Percentiles rank a stretch among this genome's conserved stretches.
Conservation (phyloP, 2,888 invertebrate genomes). For the Flexamia atlantica region DNA sequence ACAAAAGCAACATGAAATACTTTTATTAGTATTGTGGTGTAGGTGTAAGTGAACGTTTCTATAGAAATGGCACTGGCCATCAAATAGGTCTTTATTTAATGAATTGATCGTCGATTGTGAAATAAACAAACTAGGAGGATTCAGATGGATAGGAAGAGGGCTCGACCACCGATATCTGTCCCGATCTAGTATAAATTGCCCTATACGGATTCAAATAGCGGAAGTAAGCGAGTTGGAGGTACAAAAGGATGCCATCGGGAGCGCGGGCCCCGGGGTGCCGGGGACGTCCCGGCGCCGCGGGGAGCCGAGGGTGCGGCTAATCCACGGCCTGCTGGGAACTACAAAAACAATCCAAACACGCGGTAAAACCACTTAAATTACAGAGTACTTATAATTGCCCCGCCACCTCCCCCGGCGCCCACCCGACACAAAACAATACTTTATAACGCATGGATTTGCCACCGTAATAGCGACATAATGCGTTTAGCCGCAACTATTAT, state of each 20-base stretch:
- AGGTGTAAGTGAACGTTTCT: too few species aligned
- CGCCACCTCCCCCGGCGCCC: neutral
- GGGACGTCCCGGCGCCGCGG: neutral
- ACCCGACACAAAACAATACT: conserved; percentile 21
- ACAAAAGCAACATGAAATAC: too few species aligned
- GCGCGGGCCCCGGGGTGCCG: neutral
- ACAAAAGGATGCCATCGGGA: conserved; percentile 12
- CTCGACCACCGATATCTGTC: neutral
- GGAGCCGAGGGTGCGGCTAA: conserved; percentile 14
- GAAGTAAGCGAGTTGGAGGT: conserved; percentile 45
- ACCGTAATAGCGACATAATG: conserved; percentile 26
- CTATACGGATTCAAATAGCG: conserved; percentile 20
- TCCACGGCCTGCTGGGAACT: conserved; percentile 29
- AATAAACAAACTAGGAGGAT: too few species aligned
- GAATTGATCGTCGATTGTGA: too few species aligned
- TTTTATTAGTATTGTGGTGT: too few species aligned
- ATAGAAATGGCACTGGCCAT: too few species aligned
- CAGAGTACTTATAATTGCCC: conserved; percentile 29
- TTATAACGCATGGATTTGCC: conserved; percentile 34
- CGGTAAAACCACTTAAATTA: conserved; percentile 45
- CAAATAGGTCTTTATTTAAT: too few species aligned
- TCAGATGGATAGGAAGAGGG: neutral
- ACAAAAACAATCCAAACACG: conserved; percentile 51
- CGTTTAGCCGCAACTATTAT: conserved; percentile 50
- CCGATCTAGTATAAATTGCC: conserved; percentile 34